These are phyloP conservation scores for Prochilodus magdalenae DNA, from an alignment of 2,113 vertebrate species.

Conservation along the genomic window DNA sequence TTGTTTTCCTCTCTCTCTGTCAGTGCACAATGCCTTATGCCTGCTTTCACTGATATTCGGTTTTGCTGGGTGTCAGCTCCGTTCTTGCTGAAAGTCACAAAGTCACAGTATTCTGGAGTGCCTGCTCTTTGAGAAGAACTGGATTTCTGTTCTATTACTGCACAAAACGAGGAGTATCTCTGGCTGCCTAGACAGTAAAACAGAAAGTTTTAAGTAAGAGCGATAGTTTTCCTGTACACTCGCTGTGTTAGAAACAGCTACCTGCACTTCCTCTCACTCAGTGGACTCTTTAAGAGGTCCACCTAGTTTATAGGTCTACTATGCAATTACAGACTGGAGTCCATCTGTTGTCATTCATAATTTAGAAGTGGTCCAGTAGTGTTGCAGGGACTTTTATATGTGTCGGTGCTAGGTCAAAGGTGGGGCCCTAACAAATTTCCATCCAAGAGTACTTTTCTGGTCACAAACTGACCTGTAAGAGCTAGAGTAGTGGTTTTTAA, in stretches of 20 bases:
- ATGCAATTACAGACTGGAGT: too few relatives aligned
- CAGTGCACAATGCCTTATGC: conserved; percentile 20
- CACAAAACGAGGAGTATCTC: conserved; percentile 1
- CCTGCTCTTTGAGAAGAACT: neutral
- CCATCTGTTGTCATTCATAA: neutral
- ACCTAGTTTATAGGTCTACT: neutral
- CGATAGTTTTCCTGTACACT: neutral
- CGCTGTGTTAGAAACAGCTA: neutral
- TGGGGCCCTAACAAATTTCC: too few relatives aligned
- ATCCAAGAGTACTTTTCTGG: too few relatives aligned
- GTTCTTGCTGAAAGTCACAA: conserved; percentile 12
- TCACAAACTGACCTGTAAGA: too few relatives aligned
- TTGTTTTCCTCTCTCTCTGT: conserved; percentile 2
- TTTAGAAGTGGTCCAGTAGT: too few relatives aligned
- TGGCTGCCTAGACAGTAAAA: neutral
- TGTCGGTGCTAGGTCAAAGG: too few relatives aligned
- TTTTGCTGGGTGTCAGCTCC: conserved; percentile 30
- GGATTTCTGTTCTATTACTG: neutral
- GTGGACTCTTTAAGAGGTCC: neutral
- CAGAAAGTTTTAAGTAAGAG: too few relatives aligned
- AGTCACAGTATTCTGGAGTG: neutral
- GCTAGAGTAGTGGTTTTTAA: too few relatives aligned
- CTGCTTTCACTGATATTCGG: conserved; percentile 17
- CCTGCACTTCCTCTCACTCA: neutral
- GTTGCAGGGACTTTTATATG: too few relatives aligned